Conservation (phyloP, 2,888 invertebrate species). For the Catocala fraxini region DNA sequence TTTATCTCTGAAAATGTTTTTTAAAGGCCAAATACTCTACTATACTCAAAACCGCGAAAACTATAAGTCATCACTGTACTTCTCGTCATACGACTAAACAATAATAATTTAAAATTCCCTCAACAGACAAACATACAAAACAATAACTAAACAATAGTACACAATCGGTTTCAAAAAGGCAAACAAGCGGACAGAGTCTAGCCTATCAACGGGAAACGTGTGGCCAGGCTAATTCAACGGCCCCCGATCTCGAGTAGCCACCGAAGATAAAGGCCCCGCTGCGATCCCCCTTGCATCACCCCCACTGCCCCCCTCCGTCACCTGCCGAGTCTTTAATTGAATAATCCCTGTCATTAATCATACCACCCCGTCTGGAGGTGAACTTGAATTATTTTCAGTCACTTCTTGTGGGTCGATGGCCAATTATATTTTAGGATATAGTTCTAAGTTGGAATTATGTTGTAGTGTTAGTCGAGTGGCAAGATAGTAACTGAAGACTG, state of each 20-base stretch:
- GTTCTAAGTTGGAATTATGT: background rate
- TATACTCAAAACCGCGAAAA: too few species aligned
- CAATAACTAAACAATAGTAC: constrained; percentile 17
- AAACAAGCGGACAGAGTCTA: constrained; percentile 59
- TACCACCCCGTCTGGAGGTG: constrained; percentile 80
- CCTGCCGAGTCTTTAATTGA: constrained; percentile 86
- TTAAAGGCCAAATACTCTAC: too few species aligned
- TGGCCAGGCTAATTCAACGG: constrained; percentile 69
- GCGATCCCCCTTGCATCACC: constrained; percentile 29
- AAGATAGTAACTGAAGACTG: too few species aligned
- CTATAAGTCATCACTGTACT: too few species aligned
- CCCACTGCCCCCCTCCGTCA: constrained; percentile 61
- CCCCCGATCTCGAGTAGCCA: constrained; percentile 64
- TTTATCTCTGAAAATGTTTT: too few species aligned
- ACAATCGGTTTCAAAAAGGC: constrained; percentile 53
- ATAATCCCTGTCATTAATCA: constrained; percentile 88
- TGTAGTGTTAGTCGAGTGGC: too few species aligned
- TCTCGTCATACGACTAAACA: too few species aligned
- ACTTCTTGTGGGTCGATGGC: constrained; percentile 58
- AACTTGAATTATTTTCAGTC: constrained; percentile 82
- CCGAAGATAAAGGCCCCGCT: constrained; percentile 63
- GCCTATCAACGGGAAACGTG: constrained; percentile 58
- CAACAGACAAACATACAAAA: constrained; percentile 13
- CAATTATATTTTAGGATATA: constrained; percentile 23
- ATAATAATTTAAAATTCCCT: background rate